phyloP scores from a whole-genome alignment of 2,797 vertebrate species.

The Muscicapa comitata region DNA sequence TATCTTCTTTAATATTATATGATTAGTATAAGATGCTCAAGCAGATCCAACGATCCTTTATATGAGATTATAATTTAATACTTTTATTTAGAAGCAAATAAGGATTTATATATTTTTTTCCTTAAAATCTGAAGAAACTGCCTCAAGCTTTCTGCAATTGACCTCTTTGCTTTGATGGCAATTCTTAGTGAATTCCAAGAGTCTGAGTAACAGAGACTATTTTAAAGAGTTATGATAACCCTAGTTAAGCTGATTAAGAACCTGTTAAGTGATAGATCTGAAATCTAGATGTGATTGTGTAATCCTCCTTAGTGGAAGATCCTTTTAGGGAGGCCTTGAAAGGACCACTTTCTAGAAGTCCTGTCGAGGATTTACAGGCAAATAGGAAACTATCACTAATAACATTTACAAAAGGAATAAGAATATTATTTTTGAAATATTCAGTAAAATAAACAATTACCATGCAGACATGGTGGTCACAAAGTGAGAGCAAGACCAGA shows the following conservation, averaged over 20 bases:
- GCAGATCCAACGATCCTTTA: background rate
- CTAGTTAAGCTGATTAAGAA: background rate
- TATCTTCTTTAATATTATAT: background rate
- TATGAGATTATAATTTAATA: background rate
- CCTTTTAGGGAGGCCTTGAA: background rate
- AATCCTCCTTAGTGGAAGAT: background rate
- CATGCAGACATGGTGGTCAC: background rate
- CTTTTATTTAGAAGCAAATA: background rate
- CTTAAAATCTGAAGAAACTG: background rate
- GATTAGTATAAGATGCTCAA: background rate
- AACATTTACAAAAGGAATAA: background rate
- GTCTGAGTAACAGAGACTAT: background rate
- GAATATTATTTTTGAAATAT: background rate
- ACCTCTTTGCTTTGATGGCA: background rate
- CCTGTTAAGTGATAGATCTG: background rate
- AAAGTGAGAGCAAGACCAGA: background rate
- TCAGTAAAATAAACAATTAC: background rate
- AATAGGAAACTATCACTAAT: background rate
- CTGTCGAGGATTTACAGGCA: background rate
- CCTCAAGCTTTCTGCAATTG: background rate
- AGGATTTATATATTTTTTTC: background rate
- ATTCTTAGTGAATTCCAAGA: background rate
- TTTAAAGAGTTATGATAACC: background rate
- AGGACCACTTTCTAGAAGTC: background rate
- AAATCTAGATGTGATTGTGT: background rate